Percentiles rank a stretch among this genome's conserved stretches.
These are phyloP conservation scores for Barbus barbus DNA, from an alignment of 2,113 vertebrate genomes.

Conservation along the genomic window DNA sequence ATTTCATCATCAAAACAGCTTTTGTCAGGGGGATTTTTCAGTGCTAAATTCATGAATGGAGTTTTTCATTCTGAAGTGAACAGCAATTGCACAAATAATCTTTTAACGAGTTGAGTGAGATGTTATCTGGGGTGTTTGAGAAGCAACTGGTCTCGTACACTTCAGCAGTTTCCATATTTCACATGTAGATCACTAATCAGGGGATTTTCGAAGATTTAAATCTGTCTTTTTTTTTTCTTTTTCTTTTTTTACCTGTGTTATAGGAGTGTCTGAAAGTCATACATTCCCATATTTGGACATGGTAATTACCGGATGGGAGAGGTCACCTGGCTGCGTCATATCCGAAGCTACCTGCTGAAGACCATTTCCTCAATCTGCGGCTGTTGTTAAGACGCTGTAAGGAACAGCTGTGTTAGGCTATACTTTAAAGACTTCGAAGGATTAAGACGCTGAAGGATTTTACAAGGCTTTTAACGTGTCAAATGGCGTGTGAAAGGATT, in stretches of 20 bases:
- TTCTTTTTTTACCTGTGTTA: conserved; percentile 37
- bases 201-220: conserved; percentile 12
- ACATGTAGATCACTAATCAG: conserved; percentile 8
- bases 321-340: conserved; percentile 72
- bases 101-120: neutral
- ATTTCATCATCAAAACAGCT: neutral
- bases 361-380: conserved; percentile 31
- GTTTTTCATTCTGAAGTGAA: conserved; percentile 7
- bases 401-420: no score
- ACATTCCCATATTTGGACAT: conserved; percentile 66
- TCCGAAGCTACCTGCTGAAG: conserved; percentile 66
- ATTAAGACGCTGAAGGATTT: conserved; percentile 30
- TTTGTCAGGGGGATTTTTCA: neutral
- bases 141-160: neutral
- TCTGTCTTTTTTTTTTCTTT: neutral
- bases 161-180: neutral
- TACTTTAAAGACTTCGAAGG: neutral
- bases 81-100: neutral
- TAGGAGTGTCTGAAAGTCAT: conserved; percentile 12
- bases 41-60: neutral
- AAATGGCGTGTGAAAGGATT: conserved; percentile 41
- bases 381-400: neutral
- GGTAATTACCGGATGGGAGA: conserved; percentile 48
- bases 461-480: neutral
- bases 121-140: neutral